A percentile compares a stretch with the other conserved stretches of the same genome.
These are phyloP conservation scores for Girardinus metallicus DNA, from an alignment of 2,797 vertebrate genomes.

Conservation along the genomic window DNA sequence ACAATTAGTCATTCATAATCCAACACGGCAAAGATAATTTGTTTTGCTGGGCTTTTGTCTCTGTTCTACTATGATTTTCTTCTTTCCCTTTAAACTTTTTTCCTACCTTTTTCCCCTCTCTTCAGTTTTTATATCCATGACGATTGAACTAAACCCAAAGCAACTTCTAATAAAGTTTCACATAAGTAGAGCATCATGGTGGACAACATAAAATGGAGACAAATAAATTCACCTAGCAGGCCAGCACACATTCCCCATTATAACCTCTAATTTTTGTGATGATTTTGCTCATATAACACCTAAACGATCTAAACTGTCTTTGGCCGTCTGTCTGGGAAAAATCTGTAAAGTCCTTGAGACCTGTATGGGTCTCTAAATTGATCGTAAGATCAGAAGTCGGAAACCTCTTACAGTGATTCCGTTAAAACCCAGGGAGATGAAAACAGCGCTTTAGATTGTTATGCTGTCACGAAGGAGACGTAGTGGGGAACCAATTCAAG, in stretches of 20 bases:
- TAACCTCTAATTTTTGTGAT: slow-evolving; percentile 1
- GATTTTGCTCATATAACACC: slow-evolving; percentile 22
- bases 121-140: too few relatives aligned
- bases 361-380: slow-evolving; percentile 26
- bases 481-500: slow-evolving; percentile 53
- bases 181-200: too few relatives aligned
- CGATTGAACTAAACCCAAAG: too few relatives aligned
- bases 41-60: background rate
- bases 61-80: too few relatives aligned
- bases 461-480: slow-evolving; percentile 56
- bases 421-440: slow-evolving; percentile 57
- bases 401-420: slow-evolving; percentile 47
- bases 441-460: slow-evolving; percentile 56
- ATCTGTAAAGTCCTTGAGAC: slow-evolving; percentile 48
- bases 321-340: slow-evolving; percentile 13
- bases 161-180: too few relatives aligned
- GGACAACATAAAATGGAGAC: background rate
- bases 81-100: too few relatives aligned
- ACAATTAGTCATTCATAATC: background rate
- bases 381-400: slow-evolving; percentile 48
- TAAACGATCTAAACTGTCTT: slow-evolving; percentile 24
- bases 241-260: background rate
- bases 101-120: too few relatives aligned
- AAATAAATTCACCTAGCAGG: background rate
- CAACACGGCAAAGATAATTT: background rate